A percentile compares a stretch with the other conserved stretches of the same genome.
Conservation (phyloP, 53 echinoderm and acorn worm species). For the Antedon mediterranea region DNA sequence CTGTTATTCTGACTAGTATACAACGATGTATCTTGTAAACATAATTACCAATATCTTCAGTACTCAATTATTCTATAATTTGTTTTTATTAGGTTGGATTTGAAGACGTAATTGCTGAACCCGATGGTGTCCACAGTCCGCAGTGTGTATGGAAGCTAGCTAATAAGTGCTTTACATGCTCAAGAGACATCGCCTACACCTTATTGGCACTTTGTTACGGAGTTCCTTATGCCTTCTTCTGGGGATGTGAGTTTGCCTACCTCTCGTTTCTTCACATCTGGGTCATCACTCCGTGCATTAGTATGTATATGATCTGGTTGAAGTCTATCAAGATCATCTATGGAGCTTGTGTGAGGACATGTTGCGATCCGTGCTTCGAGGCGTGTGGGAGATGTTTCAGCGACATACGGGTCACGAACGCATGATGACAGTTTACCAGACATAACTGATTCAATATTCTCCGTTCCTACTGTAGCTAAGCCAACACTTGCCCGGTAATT, state of each 20-base stretch:
- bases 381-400: not conserved
- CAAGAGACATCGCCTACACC: not conserved
- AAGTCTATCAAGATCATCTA: conserved; percentile 1
- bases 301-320: not conserved
- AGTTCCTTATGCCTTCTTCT: not conserved
- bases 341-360: not conserved
- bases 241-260: conserved; percentile 5
- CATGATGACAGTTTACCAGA: no score
- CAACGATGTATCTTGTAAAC: no score
- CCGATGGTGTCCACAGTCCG: not conserved
- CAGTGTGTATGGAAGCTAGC: not conserved
- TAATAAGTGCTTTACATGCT: not conserved
- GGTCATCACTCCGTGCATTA: not conserved
- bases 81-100: not conserved
- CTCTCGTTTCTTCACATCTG: not conserved
- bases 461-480: no score
- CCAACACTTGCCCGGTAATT: no score
- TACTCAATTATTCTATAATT: not conserved
- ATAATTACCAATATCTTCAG: no score
- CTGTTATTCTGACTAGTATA: no score
- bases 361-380: conserved; percentile 5
- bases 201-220: not conserved
- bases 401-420: conserved; percentile 1
- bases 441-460: no score
- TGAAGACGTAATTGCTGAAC: conserved; percentile 1